A percentile compares a stretch with the other conserved stretches of the same genome.
Evolutionary conservation across 2,797 vertebrate genomes (phyloP).

Genomic region (Pseudochaenichthys georgianus): DNA sequence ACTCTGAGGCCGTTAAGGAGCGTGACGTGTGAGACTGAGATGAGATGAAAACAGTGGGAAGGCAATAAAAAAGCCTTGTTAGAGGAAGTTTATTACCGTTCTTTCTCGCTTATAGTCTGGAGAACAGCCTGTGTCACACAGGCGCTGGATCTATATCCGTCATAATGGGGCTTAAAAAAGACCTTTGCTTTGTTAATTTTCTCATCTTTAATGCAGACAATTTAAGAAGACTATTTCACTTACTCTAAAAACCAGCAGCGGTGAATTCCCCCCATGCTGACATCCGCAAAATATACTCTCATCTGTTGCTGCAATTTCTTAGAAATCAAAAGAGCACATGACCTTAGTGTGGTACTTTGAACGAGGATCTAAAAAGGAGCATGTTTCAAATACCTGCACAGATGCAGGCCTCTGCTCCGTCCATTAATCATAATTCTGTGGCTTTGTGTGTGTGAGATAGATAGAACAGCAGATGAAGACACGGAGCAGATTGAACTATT

Average conservation of each 20-base stretch:
- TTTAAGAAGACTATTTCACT: conserved; percentile 50
- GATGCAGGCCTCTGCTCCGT: conserved; percentile 26
- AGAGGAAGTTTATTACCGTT: conserved; percentile 74
- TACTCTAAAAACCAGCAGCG: conserved; percentile 47
- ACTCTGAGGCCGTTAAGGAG: conserved; percentile 67
- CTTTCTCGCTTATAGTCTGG: conserved; percentile 47
- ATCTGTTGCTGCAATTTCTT: conserved; percentile 20
- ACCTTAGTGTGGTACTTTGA: conserved; percentile 13
- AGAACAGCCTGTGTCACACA: conserved; percentile 67
- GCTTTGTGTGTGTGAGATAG: conserved; percentile 53
- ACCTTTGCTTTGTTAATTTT: conserved; percentile 30
- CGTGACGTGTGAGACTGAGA: conserved; percentile 56
- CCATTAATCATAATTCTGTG: conserved; percentile 66
- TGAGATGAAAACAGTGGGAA: conserved; percentile 77
- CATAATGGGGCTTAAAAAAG: conserved; percentile 24
- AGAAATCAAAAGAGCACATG: conserved; percentile 22
- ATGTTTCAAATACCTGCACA: conserved; percentile 36
- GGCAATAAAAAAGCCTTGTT: conserved; percentile 77
- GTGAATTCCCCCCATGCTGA: conserved; percentile 34
- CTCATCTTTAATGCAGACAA: conserved; percentile 50
- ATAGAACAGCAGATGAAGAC: conserved; percentile 70
- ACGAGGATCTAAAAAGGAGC: conserved; percentile 20
- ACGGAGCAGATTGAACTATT: conserved; percentile 77
- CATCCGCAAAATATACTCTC: conserved; percentile 17
- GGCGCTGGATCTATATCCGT: conserved; percentile 48